These are phyloP conservation scores for Phyllotreta striolata DNA, from an alignment of 2,888 invertebrate species.

Conservation along the genomic window DNA sequence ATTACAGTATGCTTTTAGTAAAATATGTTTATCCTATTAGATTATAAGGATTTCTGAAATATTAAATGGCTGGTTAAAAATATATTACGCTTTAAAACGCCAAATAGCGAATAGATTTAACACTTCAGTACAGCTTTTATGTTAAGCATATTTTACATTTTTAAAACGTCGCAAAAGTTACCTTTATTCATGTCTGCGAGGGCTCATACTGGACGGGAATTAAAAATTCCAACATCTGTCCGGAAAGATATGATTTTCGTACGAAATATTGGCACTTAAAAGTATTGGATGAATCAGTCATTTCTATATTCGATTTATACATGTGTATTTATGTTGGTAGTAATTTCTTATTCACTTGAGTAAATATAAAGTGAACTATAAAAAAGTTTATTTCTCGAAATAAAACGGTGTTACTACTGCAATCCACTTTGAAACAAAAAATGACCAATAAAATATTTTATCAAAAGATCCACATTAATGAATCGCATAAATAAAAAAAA, in stretches of 20 bases:
- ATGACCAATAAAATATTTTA: conserved; percentile 53
- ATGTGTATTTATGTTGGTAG: conserved; percentile 27
- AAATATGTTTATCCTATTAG: conserved; percentile 26
- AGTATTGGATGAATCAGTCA: conserved; percentile 28
- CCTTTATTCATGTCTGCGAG: no score
- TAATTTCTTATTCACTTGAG: conserved; percentile 37
- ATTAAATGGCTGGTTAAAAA: conserved; percentile 22
- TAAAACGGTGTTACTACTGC: conserved; percentile 53
- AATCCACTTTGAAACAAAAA: conserved; percentile 54
- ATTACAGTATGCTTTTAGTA: conserved; percentile 26
- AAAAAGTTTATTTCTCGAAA: conserved; percentile 55
- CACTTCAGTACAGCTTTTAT: neutral
- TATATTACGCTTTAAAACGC: conserved; percentile 14
- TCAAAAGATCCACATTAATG: conserved; percentile 56
- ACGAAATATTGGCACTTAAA: conserved; percentile 27
- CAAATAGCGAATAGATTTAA: conserved; percentile 5
- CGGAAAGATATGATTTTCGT: conserved; percentile 1
- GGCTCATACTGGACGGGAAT: no score
- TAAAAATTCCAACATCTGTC: conserved; percentile 17
- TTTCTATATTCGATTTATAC: conserved; percentile 31
- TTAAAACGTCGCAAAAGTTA: no score
- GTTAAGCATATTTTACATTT: no score
- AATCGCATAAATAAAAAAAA: conserved; percentile 53
- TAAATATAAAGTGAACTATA: conserved; percentile 52
- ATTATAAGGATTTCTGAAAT: conserved; percentile 23